Evolutionary conservation across 2,113 vertebrate genomes (phyloP), one percentile per base, ranked within the genome.

Genomic region (Aspiorhynchus laticeps): DNA sequence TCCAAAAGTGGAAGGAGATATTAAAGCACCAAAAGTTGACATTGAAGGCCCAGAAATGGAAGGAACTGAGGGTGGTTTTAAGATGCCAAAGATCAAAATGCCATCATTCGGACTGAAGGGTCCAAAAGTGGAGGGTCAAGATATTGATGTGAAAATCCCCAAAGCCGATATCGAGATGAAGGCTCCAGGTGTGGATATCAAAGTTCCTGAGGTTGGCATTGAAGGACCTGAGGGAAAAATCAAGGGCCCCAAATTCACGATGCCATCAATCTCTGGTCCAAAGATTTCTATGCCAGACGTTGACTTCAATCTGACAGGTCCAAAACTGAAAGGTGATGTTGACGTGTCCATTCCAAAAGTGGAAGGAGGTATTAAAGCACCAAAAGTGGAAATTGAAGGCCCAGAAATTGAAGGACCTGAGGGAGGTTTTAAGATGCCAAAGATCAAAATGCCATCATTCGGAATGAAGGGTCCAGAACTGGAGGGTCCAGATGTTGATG

Each of bases 321-420:
- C 94, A 0, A 94, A 94, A 12, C 41, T 95, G 24, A 93, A 95
- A 8, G 92, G 94, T 65, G 61, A 65, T 65, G 0, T 90, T 92
- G 93, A 94, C 0, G 82, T 93, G 9, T 93, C 53, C 11, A 2
- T 94, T 5, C 11, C 79, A 19, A 26, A 78, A 10, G 89, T 65
- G 61, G 24, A 65, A 26, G n/a, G 61, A 26, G 61, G 26, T 26
- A 65, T 65, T 26, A 65, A 65, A 51, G 48, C 15, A 51, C 48
- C 48, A 5, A 51, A 51, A 51, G 4, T 51, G 4, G 48, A 51
- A 65, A 10, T 51, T 51, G 48, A 51, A 51, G 48, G 48, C 48
- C 48, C 14, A 51, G 48, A 51, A 14, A 51, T 51, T 15, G 48
- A 51, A 51, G 43, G 43, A 46, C 10, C 43, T 46, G 10, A 12